Base-by-base conservation (phyloP, 2,797 vertebrate species). In the Aphelocoma californica region DNA sequence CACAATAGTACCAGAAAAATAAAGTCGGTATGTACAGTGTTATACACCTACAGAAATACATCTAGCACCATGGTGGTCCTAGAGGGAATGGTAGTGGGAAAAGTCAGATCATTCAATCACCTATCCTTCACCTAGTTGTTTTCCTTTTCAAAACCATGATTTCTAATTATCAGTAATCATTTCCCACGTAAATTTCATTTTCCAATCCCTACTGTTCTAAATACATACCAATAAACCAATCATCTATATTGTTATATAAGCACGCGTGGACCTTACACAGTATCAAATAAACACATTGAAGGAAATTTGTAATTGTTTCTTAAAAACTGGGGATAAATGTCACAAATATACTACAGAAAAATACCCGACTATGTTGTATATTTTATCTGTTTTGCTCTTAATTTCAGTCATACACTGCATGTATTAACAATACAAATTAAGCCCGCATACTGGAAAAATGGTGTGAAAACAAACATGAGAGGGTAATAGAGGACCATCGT, bases 1-100 rank as follows among this genome's bases (percentile, higher is more conserved):
- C 0, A 3, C 0, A 1, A n/a, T 0, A 57, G 51, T 1, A 58
- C 2, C 65, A 48, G 32, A 12, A 48, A 56, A 45, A n/a, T 5
- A 7, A 45, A 69, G 18, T 18, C 11, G 5, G 34, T 18, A 18
- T 1, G 16, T 6, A 26, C 14, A 47, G 1, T 11, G 14, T 34
- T 72, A 34, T 1, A 34, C 2, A 18, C 2, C 29, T 5, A 40
- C 17, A 38, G 17, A 67, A 73, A 67, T 13, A 3, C 29, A 72
- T 1, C 28, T 5, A 61, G 23, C 23, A 29, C 10, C 9, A 25
- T 5, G 20, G 25, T 21, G 12, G 11, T 40, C 16, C 32, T 57
- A 44, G 19, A 1, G 17, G 53, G 53, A 70, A 48, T 0, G 6
- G 11, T 7, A 69, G 19, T 3, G 40, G 13, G 24, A 23, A 77